Percentiles rank a stretch among this genome's conserved stretches.
Conservation (phyloP, 2,113 vertebrate genomes). For the Danionella cerebrum region DNA sequence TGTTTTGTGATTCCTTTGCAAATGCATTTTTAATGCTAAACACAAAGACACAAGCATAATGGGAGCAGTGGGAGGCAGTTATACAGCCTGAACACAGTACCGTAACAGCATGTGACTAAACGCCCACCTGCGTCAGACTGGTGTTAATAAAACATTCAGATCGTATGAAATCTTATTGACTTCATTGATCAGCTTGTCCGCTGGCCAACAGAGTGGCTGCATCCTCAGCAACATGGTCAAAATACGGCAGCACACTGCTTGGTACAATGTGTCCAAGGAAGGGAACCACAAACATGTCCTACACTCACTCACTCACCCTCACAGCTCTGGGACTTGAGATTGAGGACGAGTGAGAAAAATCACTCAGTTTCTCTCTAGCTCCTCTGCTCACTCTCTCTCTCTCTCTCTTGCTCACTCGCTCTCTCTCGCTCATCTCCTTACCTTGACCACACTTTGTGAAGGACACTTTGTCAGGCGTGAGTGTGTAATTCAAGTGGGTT, state of each 20-base stretch:
- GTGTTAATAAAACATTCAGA: conserved; percentile 16
- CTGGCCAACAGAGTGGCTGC: background rate
- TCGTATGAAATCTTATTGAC: conserved; percentile 12
- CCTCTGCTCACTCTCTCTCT: background rate
- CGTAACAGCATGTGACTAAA: conserved; percentile 25
- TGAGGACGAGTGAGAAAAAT: conserved; percentile 21
- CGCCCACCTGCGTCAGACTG: conserved; percentile 19
- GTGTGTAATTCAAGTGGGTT: background rate
- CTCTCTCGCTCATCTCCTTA: background rate
- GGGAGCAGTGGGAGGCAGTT: conserved; percentile 22
- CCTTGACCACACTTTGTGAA: conserved; percentile 13
- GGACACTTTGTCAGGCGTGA: background rate
- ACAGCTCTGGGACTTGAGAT: conserved; percentile 8
- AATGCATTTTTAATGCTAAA: conserved; percentile 16
- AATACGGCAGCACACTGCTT: background rate
- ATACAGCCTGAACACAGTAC: conserved; percentile 16
- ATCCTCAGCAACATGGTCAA: background rate
- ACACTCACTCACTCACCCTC: conserved; percentile 12
- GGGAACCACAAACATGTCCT: conserved; percentile 6
- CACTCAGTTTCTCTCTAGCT: background rate
- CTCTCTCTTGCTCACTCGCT: no score
- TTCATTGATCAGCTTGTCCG: conserved; percentile 1
- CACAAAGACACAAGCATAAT: conserved; percentile 17
- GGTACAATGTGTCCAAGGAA: conserved; percentile 1
- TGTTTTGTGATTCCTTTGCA: background rate